Evolutionary conservation across 2,888 invertebrate genomes (phyloP).

Genomic region (Drosophila anceps): DNA sequence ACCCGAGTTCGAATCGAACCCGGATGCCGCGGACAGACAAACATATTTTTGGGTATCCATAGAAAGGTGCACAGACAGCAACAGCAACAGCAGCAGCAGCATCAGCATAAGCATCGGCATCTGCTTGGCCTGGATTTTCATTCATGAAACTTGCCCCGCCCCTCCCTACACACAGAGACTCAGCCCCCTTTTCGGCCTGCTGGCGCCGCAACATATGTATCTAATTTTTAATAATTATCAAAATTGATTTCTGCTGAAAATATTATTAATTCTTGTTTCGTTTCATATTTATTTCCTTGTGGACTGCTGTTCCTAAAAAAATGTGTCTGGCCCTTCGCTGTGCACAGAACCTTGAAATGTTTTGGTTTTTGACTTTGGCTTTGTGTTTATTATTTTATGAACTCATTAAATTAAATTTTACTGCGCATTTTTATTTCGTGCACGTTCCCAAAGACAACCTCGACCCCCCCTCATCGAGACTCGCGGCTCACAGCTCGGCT

Average conservation of each 20-base stretch:
- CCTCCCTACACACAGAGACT: conserved; percentile 26
- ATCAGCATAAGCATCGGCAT: conserved; percentile 26
- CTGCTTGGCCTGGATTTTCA: conserved; percentile 44
- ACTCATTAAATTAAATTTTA: conserved; percentile 76
- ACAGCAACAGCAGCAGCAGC: no score
- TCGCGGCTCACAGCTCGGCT: conserved; percentile 28
- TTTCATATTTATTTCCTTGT: conserved; percentile 11
- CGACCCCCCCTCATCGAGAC: conserved; percentile 34
- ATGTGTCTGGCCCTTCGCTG: conserved; percentile 49
- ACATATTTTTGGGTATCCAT: conserved; percentile 41
- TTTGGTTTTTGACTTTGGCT: conserved; percentile 32
- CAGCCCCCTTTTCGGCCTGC: conserved; percentile 27
- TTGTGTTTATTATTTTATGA: conserved; percentile 66
- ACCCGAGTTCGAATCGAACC: conserved; percentile 34
- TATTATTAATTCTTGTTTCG: conserved; percentile 14
- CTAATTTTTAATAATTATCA: conserved; percentile 75
- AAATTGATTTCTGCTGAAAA: conserved; percentile 68
- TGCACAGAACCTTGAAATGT: conserved; percentile 75
- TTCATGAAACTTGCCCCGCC: conserved; percentile 45
- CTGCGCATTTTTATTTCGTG: conserved; percentile 66
- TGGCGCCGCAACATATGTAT: conserved; percentile 66
- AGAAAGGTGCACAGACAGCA: conserved; percentile 42
- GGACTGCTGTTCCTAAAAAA: conserved; percentile 36
- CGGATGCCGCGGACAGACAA: conserved; percentile 43
- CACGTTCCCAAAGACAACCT: conserved; percentile 53